A percentile compares a stretch with the other conserved stretches of the same genome.
These are phyloP conservation scores for Chaetodon trifascialis DNA, from an alignment of 2,113 vertebrate species.

Conservation along the genomic window DNA sequence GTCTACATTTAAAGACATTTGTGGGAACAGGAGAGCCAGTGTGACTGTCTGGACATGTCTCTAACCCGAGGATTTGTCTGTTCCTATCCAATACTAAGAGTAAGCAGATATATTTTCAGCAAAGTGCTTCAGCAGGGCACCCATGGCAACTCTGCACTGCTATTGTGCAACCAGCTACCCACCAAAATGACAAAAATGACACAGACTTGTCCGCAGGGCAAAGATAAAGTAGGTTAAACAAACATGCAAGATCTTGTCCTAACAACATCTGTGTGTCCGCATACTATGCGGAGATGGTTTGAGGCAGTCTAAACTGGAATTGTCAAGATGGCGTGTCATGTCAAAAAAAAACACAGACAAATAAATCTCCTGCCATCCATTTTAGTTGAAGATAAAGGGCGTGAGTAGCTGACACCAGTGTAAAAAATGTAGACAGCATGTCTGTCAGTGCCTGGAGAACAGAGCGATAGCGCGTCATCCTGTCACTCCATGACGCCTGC, in stretches of 20 bases:
- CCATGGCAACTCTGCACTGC: not conserved
- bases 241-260: conserved; percentile 16
- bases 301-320: conserved; percentile 27
- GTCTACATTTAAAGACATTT: not conserved
- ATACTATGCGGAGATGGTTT: not conserved
- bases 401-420: conserved; percentile 23
- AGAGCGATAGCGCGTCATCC: conserved; percentile 13
- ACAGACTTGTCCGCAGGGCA: conserved; percentile 4
- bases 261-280: not conserved
- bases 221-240: conserved; percentile 27
- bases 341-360: conserved; percentile 39
- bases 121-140: conserved; percentile 16
- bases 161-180: conserved; percentile 2
- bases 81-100: conserved; percentile 9
- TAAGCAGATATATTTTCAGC: not conserved
- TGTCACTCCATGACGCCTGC: conserved; percentile 40
- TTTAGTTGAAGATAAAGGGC: conserved; percentile 9
- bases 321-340: conserved; percentile 10
- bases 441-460: conserved; percentile 25
- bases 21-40: not conserved
- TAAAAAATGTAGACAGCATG: conserved; percentile 36
- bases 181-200: conserved; percentile 28
- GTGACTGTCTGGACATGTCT: not conserved
- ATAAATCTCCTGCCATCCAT: conserved; percentile 35
- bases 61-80: not conserved